Evolutionary conservation across 2,797 vertebrate species (phyloP), one percentile per base, ranked within the genome.

Genomic region (Pipistrellus pygmaeus): DNA sequence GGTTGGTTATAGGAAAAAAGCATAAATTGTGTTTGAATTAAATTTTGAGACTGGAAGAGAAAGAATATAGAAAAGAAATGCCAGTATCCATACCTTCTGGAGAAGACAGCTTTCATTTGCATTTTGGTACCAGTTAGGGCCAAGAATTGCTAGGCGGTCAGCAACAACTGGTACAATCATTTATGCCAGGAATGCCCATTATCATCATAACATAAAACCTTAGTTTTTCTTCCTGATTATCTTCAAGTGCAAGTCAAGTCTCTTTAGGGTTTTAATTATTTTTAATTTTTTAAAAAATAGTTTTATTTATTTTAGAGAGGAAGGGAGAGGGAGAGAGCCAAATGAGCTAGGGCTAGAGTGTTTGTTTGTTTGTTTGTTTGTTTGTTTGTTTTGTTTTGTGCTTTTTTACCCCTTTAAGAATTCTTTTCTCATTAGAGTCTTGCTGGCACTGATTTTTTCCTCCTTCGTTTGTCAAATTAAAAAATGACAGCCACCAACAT

Each of bases 41-140:
- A 93, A 86, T 35, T 93, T 95, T 46, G 72, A 95, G 41, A 85
- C n/a, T 38, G 25, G 83, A 78, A 78, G n/a, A 85, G 11, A 93
- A 95, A 78, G 20, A 48, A 83, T 64, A 82, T 76, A 60, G 20
- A 87, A 66, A 81, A 88, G 23, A 68, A 88, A 51, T 85, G 4
- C 5, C 6, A 23, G 9, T 62, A 66, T 64, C 53, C 41, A 57
- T 51, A 92, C 32, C 53, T 82, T 94, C 8, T n/a, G 73, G 72
- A 30, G 48, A 93, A 83, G n/a, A 32, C 0, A 88, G 20, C 27
- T 81, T 80, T 80, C n/a, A 86, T 68, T 85, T 93, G 20, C 51
- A 82, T 77, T 35, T 81, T 64, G 27, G 18, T 62, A 41, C n/a
- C 60, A 53, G 32, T 76, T 14, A 57, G 30, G 6, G 13, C 81